phyloP scores from a whole-genome alignment of 1,140 invertebrate species.

The Coelopa frigida region DNA sequence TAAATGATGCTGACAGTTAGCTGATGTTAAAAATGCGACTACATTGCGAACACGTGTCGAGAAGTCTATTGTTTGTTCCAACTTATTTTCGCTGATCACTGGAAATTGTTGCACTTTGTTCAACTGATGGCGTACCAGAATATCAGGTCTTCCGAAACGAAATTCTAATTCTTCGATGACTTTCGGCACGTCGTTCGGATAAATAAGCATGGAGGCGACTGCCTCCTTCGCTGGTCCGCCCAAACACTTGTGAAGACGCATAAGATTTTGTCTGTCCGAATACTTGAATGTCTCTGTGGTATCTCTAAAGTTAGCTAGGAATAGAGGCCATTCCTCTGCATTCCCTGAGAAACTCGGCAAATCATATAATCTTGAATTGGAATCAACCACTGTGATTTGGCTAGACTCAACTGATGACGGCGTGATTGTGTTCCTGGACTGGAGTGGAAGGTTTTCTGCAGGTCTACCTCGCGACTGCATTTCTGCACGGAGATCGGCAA shows the following conservation, averaged over 20 bases:
- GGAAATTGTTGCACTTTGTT: neutral
- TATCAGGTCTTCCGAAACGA: too few species aligned
- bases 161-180: neutral
- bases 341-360: constrained; percentile 2
- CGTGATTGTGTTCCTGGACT: too few species aligned
- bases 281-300: constrained; percentile 3
- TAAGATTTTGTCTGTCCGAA: constrained; percentile 6
- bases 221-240: constrained; percentile 1
- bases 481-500: too few species aligned
- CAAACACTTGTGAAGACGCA: constrained; percentile 7
- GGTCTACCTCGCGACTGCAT: too few species aligned
- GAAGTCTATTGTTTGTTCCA: constrained; percentile 1
- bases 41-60: neutral
- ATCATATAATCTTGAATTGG: too few species aligned
- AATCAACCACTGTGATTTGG: too few species aligned
- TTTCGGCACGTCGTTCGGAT: neutral
- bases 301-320: constrained; percentile 5
- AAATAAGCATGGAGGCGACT: constrained; percentile 4
- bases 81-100: neutral
- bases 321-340: constrained; percentile 4
- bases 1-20: constrained; percentile 1
- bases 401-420: too few species aligned
- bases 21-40: neutral
- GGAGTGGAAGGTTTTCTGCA: too few species aligned
- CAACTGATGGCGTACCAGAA: too few species aligned